Evolutionary conservation across 92 coral and sea anemone genomes (phyloP).

Genomic region (Desmophyllum pertusum): DNA sequence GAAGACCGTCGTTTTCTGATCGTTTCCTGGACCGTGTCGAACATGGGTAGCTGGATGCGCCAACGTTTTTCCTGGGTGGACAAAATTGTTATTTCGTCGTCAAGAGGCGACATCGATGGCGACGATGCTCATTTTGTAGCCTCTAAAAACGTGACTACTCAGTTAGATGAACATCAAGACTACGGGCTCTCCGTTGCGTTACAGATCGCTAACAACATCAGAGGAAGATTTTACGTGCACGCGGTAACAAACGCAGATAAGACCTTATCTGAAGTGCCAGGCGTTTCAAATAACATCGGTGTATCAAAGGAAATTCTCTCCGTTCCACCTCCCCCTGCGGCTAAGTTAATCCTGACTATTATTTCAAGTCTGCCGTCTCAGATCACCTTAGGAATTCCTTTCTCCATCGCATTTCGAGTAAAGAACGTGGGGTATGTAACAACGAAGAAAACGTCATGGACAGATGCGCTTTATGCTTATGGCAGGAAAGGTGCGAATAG

Average conservation of each 20-base stretch:
- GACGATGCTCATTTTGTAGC: conserved; percentile 36
- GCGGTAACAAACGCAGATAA: conserved; percentile 53
- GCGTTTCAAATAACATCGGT: conserved; percentile 44
- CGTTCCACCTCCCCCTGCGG: conserved; percentile 36
- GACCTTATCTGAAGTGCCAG: conserved; percentile 36
- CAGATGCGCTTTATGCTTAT: conserved; percentile 65
- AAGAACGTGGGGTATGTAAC: conserved; percentile 51
- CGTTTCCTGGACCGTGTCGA: conserved; percentile 61
- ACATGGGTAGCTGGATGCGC: conserved; percentile 64
- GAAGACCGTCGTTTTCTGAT: conserved; percentile 51
- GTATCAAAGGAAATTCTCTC: conserved; percentile 23
- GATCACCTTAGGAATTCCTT: conserved; percentile 53
- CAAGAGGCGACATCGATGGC: conserved; percentile 36
- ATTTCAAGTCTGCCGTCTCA: conserved; percentile 46
- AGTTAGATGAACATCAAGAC: conserved; percentile 61
- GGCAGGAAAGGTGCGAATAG: conserved; percentile 30
- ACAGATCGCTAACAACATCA: conserved; percentile 45
- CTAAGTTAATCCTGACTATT: conserved; percentile 46
- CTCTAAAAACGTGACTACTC: conserved; percentile 40
- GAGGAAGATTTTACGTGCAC: conserved; percentile 62
- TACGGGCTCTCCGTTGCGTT: conserved; percentile 55
- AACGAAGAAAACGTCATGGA: conserved; percentile 60
- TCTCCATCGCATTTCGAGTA: conserved; percentile 52
- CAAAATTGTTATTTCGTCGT: conserved; percentile 52
- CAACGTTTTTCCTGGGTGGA: conserved; percentile 55